Base-by-base conservation (phyloP, 2,797 vertebrate species). In the Mormyrops attenuatus region DNA sequence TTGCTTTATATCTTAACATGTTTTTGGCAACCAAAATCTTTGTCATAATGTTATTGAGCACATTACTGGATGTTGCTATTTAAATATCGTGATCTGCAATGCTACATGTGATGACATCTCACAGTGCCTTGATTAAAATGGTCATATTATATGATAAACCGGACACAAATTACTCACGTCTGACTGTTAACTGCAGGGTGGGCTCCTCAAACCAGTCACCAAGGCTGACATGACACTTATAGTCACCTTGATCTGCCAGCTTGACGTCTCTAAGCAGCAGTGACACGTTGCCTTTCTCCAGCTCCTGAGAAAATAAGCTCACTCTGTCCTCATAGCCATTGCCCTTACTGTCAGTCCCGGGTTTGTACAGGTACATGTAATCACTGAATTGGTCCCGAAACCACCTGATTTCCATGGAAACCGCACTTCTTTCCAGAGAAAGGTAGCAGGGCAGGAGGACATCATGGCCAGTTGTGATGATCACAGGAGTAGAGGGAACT, bases 271-370 rank as follows among this genome's bases (percentile, higher is more conserved):
- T 66, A 34, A 89, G 53, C 49, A 85, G 88, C 52, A 91, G 66
- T 22, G 91, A 91, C 9, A 91, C 89, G n/a, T 91, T 90, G 63
- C 91, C 91, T 88, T 47, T 90, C n/a, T 88, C 60, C 15, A 90
- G 47, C 63, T 88, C 66, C 22, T 69, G 30, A n/a, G 34, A 57
- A 88, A 89, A 57, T n/a, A 91, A 87, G 30, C 86, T 86, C 60
- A 89, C 89, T 89, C 88, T 91, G 55, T 87, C 82, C 57, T 73
- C n/a, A 2, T 87, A 91, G 13, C 69, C 89, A 5, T 17, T 50
- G 1, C 90, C 89, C 7, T 89, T 84, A 26, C 41, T 69, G 22
- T 73, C n/a, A 44, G 53, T 38, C 4, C 80, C 22, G 41, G 57
- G 88, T 77, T 86, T 60, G 50, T 89, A 88, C 86, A 89, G 50